Conservation (phyloP, 1,140 invertebrate genomes). For the Zaprionus taronus region DNA sequence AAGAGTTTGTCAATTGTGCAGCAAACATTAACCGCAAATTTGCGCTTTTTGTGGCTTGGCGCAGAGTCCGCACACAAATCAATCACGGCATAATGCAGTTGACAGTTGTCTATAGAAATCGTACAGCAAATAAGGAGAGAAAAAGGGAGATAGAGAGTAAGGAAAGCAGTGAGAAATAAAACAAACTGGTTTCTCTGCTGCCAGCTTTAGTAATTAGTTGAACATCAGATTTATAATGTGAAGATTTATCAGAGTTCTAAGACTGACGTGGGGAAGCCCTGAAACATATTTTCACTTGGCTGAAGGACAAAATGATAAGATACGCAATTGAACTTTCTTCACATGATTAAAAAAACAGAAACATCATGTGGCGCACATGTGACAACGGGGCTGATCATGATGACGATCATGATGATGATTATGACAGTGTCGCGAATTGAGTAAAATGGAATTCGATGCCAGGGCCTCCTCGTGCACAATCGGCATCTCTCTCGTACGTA, state of each 20-base stretch:
- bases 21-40: slow-evolving; percentile 11
- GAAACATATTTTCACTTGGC: background rate
- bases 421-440: slow-evolving; percentile 25
- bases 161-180: too few relatives aligned
- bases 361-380: slow-evolving; percentile 48
- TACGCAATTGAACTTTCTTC: slow-evolving; percentile 76
- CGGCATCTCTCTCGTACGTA: background rate
- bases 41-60: slow-evolving; percentile 1
- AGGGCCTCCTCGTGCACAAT: slow-evolving; percentile 9
- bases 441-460: slow-evolving; percentile 53
- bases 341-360: slow-evolving; percentile 52
- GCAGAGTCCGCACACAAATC: slow-evolving; percentile 1
- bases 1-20: background rate
- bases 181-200: too few relatives aligned
- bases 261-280: background rate
- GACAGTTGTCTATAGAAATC: background rate
- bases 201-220: background rate
- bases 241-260: background rate
- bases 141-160: background rate
- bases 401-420: slow-evolving; percentile 7
- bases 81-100: slow-evolving; percentile 4
- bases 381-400: background rate
- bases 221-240: background rate
- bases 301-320: slow-evolving; percentile 80
- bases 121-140: background rate